Percentiles rank a stretch among this genome's conserved stretches.
Evolutionary conservation across 2,888 invertebrate genomes (phyloP).

Genomic region (Rotaria socialis): DNA sequence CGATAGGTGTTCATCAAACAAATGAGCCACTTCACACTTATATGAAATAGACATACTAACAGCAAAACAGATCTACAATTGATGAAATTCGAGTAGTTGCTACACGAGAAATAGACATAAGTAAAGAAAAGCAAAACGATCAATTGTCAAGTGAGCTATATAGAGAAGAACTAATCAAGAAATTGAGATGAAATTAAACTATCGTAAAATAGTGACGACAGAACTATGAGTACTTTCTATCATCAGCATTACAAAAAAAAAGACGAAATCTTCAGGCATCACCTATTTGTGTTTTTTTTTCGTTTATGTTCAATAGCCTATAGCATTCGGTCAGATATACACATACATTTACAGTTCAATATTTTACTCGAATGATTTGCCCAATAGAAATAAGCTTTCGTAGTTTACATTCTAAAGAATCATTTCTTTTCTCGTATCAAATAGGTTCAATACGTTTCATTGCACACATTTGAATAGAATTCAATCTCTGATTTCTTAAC

Average conservation of each 20-base stretch:
- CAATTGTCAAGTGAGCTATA: slow-evolving; percentile 16
- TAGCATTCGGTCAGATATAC: not conserved
- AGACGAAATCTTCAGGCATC: not conserved
- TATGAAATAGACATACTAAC: not conserved
- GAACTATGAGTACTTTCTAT: not conserved
- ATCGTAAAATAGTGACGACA: not conserved
- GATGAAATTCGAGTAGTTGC: not conserved
- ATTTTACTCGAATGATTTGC: not conserved
- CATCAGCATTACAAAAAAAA: too few species aligned
- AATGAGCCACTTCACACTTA: not conserved
- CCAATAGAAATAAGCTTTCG: not conserved
- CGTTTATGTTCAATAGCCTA: not conserved
- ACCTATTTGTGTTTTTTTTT: not conserved
- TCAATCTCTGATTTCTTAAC: too few species aligned
- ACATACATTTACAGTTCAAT: not conserved
- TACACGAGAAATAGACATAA: not conserved
- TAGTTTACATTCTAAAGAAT: too few species aligned
- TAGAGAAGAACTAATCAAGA: not conserved
- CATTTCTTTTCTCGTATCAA: too few species aligned
- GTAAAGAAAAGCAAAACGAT: not conserved
- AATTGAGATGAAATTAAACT: not conserved
- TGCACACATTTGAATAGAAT: too few species aligned
- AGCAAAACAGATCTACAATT: not conserved
- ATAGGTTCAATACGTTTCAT: too few species aligned
- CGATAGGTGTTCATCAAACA: not conserved